Base-by-base conservation (phyloP, 2,113 vertebrate species). In the Syngnathus scovelli region DNA sequence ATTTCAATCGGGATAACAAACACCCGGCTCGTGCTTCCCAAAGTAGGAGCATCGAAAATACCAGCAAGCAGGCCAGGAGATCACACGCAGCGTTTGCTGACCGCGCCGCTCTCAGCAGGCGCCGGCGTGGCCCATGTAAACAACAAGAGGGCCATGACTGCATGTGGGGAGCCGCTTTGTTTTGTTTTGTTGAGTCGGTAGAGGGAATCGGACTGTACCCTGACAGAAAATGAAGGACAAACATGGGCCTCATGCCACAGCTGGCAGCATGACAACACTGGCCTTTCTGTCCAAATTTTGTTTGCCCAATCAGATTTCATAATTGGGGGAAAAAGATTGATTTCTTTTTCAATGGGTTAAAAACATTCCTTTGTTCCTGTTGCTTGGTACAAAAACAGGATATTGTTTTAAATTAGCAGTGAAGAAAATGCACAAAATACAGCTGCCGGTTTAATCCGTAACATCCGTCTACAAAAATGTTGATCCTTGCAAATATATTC, bases 91-190 rank as follows among this genome's bases (percentile, higher is more conserved):
- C 55, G 62, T 2, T 23, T 5, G 8, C 63, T 71, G 72, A 78
- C 71, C 82, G 84, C 61, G 74, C 68, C 62, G 74, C 66, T 64
- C 71, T 66, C 73, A 77, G 77, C 72, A 81, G 83, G 85, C 67
- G 72, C 79, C 82, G 66, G 61, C 43, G 7, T 64, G 58, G 37
- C 67, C 65, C 43, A 37, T 61, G 70, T 71, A 80, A 83, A 80
- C 75, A 77, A 27, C 52, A 36, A 64, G 54, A 43, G 68, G 69
- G 51, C 60, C 38, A 64, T 46, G 33, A 65, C 64, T 27, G 52
- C 71, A 21, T 52, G 75, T 59, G 56, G 77, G 67, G 68, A 67
- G 36, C 43, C 27, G 70, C 64, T 76, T 68, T 76, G 69, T 78
- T 55, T 43, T 72, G 64, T 76, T 74, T 72, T 18, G 12, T 21